A percentile compares a stretch with the other conserved stretches of the same genome.
phyloP scores from a whole-genome alignment of 2,888 invertebrate species.

The Acanthoscelides obtectus region DNA sequence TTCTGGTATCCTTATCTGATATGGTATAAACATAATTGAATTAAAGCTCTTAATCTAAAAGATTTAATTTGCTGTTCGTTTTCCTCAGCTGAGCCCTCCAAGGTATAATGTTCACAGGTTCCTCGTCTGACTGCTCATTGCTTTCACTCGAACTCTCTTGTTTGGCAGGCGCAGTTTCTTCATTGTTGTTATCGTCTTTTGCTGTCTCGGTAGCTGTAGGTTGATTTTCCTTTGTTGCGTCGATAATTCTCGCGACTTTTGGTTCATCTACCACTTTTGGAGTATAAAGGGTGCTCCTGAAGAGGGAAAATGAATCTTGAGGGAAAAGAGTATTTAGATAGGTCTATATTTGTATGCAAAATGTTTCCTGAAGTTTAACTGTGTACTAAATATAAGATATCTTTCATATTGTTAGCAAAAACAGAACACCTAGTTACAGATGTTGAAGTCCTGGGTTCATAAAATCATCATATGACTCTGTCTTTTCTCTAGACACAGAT shows the following conservation, averaged over 20 bases:
- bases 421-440: no score
- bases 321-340: neutral
- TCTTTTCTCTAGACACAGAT: no score
- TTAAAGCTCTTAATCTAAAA: slow-evolving; percentile 56
- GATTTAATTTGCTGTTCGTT: slow-evolving; percentile 83
- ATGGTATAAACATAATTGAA: no score
- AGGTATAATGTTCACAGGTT: slow-evolving; percentile 68
- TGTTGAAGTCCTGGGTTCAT: no score
- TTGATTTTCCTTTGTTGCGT: slow-evolving; percentile 19
- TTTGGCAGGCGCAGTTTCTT: slow-evolving; percentile 39
- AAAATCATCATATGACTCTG: no score
- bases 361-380: no score
- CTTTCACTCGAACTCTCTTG: slow-evolving; percentile 31
- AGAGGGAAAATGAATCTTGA: slow-evolving; percentile 11
- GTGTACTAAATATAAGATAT: no score
- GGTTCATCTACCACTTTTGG: slow-evolving; percentile 64
- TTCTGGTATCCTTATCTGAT: no score
- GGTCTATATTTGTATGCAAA: no score
- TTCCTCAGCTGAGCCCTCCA: slow-evolving; percentile 87
- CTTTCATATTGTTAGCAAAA: no score
- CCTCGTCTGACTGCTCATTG: slow-evolving; percentile 40
- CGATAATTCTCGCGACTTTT: slow-evolving; percentile 45
- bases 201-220: slow-evolving; percentile 30
- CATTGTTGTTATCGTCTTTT: slow-evolving; percentile 44
- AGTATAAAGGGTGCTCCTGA: slow-evolving; percentile 65